Base-by-base conservation (phyloP, 1,140 invertebrate species). In the Dryas iulia region DNA sequence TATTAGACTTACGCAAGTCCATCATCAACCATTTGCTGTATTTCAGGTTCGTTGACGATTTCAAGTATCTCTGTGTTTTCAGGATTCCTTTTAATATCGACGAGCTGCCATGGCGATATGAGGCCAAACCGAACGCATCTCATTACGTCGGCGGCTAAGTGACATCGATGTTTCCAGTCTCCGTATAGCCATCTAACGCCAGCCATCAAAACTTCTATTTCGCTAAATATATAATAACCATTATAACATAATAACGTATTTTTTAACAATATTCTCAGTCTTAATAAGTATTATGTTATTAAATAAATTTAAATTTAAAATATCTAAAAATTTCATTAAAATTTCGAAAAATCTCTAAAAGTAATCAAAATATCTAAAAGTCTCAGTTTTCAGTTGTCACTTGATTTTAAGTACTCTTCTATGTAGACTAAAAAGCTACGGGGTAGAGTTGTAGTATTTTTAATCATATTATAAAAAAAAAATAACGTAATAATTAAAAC, bases 131-230 rank as follows among this genome's bases (percentile, higher is more conserved):
- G 92, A 0, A 97, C 93, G 73, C 95, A 95, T 2, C 90, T 88
- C 75, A 96, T 88, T 1, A 96, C 87, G 21, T 94, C 91, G 1
- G 94, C 81, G 33, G 94, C 90, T 62, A 92, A 74, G 21, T 87
- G 73, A 5, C 93, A 91, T 31, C 96, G 91, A 12, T 69, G 59
- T 1, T 90, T 71, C 95, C 95, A 96, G 71, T 96, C 93, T 52
- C 94, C 91, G 78, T 94, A 93, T 18, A 96, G 78, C 96, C 96
- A 96, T 47, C 95, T 91, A 1, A 96, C 93, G 0, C 93, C 95
- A 4, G 95, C 94, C 94, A 96, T 95, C 25, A 96, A 92, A 1
- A 97, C 93, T 87, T 97, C 94, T 92, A 95, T 94, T 90, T 96
- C 95, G 76, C 95, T 95, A 56, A 14, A 77, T 71, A 73, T 24